Conservation (phyloP, 1,140 invertebrate species). For the Zaprionus capensis region DNA sequence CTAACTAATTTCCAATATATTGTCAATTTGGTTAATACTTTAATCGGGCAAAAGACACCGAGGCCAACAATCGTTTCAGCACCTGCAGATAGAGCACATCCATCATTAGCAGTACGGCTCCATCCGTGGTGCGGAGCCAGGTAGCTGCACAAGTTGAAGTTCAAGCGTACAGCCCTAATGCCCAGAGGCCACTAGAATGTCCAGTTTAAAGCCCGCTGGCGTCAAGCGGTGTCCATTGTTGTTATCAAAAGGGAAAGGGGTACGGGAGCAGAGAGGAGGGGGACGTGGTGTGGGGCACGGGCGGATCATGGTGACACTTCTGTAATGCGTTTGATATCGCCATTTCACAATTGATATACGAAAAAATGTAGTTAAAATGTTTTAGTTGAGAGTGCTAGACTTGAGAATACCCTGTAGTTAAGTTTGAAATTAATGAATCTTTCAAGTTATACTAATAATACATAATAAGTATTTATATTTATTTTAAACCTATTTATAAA, state of each 20-base stretch:
- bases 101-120: conserved; percentile 44
- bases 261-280: not conserved
- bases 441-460: no score
- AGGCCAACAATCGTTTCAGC: conserved; percentile 11
- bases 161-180: conserved; percentile 67
- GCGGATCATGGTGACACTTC: conserved; percentile 40
- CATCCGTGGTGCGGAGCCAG: not conserved
- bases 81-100: conserved; percentile 61
- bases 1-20: conserved; percentile 23
- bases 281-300: not conserved
- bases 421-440: not conserved
- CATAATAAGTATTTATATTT: no score
- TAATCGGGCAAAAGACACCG: conserved; percentile 11
- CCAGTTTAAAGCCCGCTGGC: conserved; percentile 67
- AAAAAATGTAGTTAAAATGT: conserved; percentile 10
- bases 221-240: conserved; percentile 61
- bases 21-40: conserved; percentile 37
- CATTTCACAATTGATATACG: conserved; percentile 51
- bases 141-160: conserved; percentile 66
- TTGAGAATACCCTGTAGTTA: conserved; percentile 3
- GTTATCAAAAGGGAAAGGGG: conserved; percentile 34
- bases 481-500: not conserved
- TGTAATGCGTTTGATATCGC: conserved; percentile 48
- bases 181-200: conserved; percentile 71
- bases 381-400: not conserved